Base-by-base conservation (phyloP, 2,888 invertebrate species). In the Neelides folsomi region DNA sequence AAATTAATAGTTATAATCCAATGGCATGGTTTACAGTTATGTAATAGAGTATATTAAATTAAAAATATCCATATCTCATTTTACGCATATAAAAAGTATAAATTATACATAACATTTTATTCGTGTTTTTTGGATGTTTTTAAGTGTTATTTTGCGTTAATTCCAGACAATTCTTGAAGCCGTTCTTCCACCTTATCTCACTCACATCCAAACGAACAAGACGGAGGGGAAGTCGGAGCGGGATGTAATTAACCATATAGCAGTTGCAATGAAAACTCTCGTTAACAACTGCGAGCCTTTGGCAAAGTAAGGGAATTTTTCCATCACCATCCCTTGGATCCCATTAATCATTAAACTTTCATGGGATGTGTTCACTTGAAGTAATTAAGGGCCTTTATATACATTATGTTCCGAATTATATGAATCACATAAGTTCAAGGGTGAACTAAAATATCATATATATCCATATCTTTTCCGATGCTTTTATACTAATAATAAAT, bases 201-300 rank as follows among this genome's bases (percentile, higher is more conserved):
- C 86, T 67, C 88, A 94, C 74, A 85, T 97, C 58, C 92, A 94
- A 69, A 77, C 82, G 5, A 88, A 87, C 66, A 85, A 88, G 65
- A 83, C 82, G 58, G 93, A 93, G 69, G 89, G 89, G 0, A 88
- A 90, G 71, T 86, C 89, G 0, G 97, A 98, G 72, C 82, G 89
- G 51, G 87, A 90, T 68, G 86, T 88, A 43, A 89, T 97, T 56
- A 81, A 86, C 65, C 94, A 90, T 67, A 74, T 98, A 47, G 89
- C 94, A 0, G 85, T 94, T 1, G 90, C 95, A 40, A 85, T 97
- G 62, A 87, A 88, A 67, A 95, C 97, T 1, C 78, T 98, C 55
- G 86, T 98, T 16, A 92, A 90, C 68, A 94, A 95, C 70, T 92
- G 93, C 66, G 98, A 98, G 72, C 86, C 90, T 20, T 73, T 98